Base-by-base conservation (phyloP, 2,888 invertebrate genomes). In the Agonum fuliginosum region DNA sequence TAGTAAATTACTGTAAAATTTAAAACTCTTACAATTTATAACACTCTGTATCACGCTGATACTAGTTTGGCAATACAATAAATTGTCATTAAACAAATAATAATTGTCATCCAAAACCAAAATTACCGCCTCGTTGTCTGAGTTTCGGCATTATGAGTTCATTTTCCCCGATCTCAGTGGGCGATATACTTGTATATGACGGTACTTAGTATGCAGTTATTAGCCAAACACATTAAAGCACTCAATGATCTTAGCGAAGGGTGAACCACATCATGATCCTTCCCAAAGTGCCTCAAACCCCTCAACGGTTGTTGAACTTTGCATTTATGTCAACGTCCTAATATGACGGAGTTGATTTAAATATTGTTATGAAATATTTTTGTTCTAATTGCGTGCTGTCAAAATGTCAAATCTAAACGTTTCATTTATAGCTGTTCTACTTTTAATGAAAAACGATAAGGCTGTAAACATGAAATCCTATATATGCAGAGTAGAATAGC, bases 211-310 rank as follows among this genome's bases (percentile, higher is more conserved):
- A 54, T 54, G 54, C 54, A 54, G 54, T 54, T 54, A 54, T 54
- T 54, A 54, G 24, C 54, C 54, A 24, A 54, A 54, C 54, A 54
- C 54, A 54, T 54, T 54, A 54, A 54, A 54, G 54, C 54, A 54
- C 54, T 54, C 54, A 54, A 54, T 54, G n/a, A 24, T 54, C 54
- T 54, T 22, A 6, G 12, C 20, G 20, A 10, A 54, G 54, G 22
- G 37, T 37, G 54, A n/a, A 54, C 22, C 22, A 12, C 27, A 54
- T n/a, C 22, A 12, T 12, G 22, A 24, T 0, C n/a, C 24, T 20
- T 1, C 54, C 8, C n/a, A 54, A n/a, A 37, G n/a, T 37, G 37
- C 37, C 12, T 37, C 10, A 37, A 37, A 37, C 22, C 22, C 54
- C n/a, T 24, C 24, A 24, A 37, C 12, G 24, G 8, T 54, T 54